Conservation (phyloP, 2,797 vertebrate species). For the Oceanodroma leucorhoa region DNA sequence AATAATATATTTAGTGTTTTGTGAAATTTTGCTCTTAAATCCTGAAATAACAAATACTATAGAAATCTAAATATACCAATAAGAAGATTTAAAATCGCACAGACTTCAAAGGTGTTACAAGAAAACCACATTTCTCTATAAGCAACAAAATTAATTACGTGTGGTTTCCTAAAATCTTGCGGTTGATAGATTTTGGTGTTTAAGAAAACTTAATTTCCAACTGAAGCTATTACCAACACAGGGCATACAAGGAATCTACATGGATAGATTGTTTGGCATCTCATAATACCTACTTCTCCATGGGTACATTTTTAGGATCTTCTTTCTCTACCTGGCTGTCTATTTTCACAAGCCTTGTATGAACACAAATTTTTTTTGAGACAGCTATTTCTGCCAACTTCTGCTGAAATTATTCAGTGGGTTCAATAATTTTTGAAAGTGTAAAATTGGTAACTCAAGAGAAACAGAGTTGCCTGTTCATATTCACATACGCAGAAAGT, state of each 20-base stretch:
- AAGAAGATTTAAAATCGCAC: not conserved
- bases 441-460: not conserved
- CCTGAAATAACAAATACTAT: not conserved
- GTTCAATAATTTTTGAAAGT: not conserved
- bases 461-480: not conserved
- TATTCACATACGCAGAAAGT: not conserved
- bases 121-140: not conserved
- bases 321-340: not conserved
- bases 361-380: not conserved
- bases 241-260: not conserved
- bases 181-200: not conserved
- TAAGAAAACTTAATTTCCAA: not conserved
- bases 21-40: not conserved
- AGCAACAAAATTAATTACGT: not conserved
- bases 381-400: not conserved
- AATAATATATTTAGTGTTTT: not conserved
- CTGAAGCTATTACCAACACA: fast-evolving
- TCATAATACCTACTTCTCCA: not conserved
- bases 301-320: not conserved
- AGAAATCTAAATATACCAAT: not conserved
- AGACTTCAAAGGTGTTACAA: not conserved
- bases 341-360: not conserved
- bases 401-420: not conserved
- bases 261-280: not conserved
- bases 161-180: not conserved